phyloP scores from a whole-genome alignment of 2,888 invertebrate species.

The Mythimna pallens region DNA sequence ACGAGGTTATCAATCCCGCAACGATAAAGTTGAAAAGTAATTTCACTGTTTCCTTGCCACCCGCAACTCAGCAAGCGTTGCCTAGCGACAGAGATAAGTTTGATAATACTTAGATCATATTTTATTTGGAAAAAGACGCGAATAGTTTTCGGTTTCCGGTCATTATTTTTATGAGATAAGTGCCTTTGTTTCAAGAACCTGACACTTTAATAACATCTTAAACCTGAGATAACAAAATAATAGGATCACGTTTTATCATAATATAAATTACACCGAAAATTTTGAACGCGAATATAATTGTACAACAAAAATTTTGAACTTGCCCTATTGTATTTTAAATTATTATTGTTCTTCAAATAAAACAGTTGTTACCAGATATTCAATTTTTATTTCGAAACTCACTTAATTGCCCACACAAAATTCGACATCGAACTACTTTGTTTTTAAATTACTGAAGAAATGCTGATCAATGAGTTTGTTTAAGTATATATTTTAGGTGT shows the following conservation, averaged over 20 bases:
- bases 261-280: conserved; percentile 19
- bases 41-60: neutral
- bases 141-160: neutral
- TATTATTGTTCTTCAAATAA: neutral
- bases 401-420: too few species aligned
- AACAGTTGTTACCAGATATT: too few species aligned
- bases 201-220: neutral
- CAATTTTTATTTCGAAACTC: too few species aligned
- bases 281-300: too few species aligned
- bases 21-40: neutral
- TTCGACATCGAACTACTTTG: too few species aligned
- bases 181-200: neutral
- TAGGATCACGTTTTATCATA: conserved; percentile 24
- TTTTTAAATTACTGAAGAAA: too few species aligned
- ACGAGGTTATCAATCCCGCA: neutral
- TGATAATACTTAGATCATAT: neutral
- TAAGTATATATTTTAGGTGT: too few species aligned
- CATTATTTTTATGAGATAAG: neutral
- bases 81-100: neutral
- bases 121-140: neutral
- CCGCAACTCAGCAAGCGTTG: neutral
- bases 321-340: too few species aligned
- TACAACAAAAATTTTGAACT: neutral
- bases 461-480: too few species aligned
- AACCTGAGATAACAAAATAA: neutral